Conservation (phyloP, 2,113 vertebrate genomes). For the Natator depressus region DNA sequence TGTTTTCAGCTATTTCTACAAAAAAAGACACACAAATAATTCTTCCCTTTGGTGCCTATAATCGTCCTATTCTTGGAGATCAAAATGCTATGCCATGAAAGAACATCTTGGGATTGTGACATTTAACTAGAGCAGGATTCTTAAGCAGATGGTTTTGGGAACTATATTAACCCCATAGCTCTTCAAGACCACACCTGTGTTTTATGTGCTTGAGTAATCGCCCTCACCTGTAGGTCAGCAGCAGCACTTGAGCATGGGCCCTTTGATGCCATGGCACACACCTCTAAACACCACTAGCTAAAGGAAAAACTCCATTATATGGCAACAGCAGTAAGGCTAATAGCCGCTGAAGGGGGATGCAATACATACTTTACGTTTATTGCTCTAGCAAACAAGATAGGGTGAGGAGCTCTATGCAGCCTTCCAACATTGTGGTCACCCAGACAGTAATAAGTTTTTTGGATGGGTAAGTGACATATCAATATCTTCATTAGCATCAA, state of each 20-base stretch:
- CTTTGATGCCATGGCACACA: background rate
- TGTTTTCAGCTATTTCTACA: slow-evolving; percentile 31
- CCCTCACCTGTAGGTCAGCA: background rate
- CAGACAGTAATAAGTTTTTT: background rate
- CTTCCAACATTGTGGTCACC: background rate
- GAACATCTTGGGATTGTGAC: background rate
- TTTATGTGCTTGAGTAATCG: background rate
- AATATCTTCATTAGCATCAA: background rate
- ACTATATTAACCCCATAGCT: background rate
- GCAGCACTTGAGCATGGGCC: background rate
- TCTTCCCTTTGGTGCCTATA: rapidly evolving
- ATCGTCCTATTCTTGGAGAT: background rate
- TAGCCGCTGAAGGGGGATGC: background rate
- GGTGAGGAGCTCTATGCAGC: background rate
- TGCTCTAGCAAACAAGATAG: background rate
- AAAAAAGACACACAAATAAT: background rate
- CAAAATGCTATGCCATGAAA: background rate
- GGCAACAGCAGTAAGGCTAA: background rate
- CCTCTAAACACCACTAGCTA: background rate
- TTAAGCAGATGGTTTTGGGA: background rate
- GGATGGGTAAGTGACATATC: background rate
- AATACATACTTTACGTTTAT: background rate
- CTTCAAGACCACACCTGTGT: background rate
- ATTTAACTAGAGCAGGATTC: background rate
- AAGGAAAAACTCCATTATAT: background rate